Evolutionary conservation across 2,113 vertebrate genomes (phyloP).

Genomic region (cattle (Bos taurus)): DNA sequence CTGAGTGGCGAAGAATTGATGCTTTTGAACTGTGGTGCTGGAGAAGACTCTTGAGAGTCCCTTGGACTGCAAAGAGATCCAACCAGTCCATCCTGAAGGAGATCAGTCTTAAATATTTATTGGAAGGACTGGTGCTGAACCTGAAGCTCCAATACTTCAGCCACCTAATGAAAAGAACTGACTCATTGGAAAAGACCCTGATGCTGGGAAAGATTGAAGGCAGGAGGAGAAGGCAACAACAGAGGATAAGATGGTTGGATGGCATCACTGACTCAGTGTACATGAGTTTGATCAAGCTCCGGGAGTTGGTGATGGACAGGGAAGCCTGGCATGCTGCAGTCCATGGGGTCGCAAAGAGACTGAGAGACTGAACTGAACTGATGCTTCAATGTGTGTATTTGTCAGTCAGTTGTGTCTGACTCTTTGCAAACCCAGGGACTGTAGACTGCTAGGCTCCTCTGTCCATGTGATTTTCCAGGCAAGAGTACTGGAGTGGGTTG

Average conservation of each 20-base stretch:
- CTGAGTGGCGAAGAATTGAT: not conserved
- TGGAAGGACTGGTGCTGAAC: not conserved
- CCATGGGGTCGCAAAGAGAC: not conserved
- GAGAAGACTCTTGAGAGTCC: not conserved
- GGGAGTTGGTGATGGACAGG: not conserved
- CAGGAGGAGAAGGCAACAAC: not conserved
- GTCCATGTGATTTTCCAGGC: not conserved
- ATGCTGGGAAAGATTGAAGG: not conserved
- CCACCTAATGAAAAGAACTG: not conserved
- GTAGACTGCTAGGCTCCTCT: not conserved
- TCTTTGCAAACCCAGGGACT: not conserved
- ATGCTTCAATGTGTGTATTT: not conserved
- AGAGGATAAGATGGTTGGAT: not conserved
- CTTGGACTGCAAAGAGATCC: not conserved
- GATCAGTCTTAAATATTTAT: not conserved
- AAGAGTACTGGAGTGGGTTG: not conserved
- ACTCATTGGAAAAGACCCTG: not conserved
- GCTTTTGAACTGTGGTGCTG: not conserved
- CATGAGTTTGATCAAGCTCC: not conserved
- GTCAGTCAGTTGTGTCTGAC: not conserved
- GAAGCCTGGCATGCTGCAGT: not conserved
- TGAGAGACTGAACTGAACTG: not conserved
- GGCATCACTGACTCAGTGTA: not conserved
- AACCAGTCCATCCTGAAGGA: not conserved
- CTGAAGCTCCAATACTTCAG: not conserved